phyloP scores from a whole-genome alignment of 1,140 invertebrate genomes.

The Eriocheir sinensis region DNA sequence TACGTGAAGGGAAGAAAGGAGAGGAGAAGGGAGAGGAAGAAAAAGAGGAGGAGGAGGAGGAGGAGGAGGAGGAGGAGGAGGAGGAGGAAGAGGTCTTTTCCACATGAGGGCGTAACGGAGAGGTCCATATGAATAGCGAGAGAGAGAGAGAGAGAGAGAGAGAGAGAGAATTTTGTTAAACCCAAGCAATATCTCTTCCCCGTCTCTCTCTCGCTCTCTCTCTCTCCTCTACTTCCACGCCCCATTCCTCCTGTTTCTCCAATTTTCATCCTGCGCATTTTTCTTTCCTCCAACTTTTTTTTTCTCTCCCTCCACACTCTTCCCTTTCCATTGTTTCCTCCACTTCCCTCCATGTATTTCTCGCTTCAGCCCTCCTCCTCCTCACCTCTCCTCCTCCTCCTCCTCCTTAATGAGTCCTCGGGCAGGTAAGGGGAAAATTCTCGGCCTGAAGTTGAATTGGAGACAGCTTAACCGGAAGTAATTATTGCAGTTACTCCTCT shows the following conservation, averaged over 20 bases:
- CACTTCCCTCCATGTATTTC: too few relatives aligned
- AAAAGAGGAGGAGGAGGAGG: background rate
- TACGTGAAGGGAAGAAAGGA: background rate
- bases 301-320: too few relatives aligned
- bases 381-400: background rate
- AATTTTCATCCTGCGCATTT: background rate
- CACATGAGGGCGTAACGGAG: background rate
- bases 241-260: background rate
- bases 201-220: background rate
- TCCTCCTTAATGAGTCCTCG: background rate
- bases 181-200: background rate
- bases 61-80: background rate
- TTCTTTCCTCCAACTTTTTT: too few relatives aligned
- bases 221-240: background rate
- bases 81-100: background rate
- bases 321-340: too few relatives aligned
- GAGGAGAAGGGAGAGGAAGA: background rate
- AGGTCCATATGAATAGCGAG: background rate
- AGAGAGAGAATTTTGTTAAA: background rate
- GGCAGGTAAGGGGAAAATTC: background rate
- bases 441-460: background rate
- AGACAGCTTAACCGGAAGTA: constrained; percentile 3
- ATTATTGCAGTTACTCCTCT: background rate
- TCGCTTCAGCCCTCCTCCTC: too few relatives aligned
- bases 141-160: constrained; percentile 44